These are phyloP conservation scores for Periplaneta americana DNA, from an alignment of 1,140 invertebrate genomes.

Conservation along the genomic window DNA sequence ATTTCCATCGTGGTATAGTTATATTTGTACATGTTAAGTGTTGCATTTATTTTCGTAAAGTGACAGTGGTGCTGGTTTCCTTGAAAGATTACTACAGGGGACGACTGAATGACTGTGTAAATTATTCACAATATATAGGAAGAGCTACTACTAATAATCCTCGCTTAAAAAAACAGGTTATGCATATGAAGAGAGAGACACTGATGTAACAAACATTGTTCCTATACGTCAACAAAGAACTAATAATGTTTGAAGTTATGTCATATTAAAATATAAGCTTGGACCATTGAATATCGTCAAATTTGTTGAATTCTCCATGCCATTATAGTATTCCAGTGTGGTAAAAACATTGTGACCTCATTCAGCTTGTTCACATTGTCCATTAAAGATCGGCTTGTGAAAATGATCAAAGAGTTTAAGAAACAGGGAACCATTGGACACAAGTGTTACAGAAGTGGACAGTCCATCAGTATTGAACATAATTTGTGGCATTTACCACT, in stretches of 20 bases:
- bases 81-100: no score
- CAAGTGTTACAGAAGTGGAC: no score
- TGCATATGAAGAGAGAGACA: neutral
- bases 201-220: neutral
- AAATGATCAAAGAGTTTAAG: neutral
- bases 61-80: neutral
- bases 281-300: neutral
- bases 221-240: neutral
- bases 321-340: neutral
- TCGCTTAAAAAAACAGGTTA: neutral
- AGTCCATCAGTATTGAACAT: neutral
- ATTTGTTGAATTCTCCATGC: neutral
- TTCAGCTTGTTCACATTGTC: neutral
- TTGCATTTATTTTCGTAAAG: neutral
- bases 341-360: neutral
- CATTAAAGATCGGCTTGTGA: neutral
- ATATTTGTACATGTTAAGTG: neutral
- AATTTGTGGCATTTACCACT: neutral
- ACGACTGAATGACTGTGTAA: neutral
- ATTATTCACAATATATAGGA: no score
- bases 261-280: neutral
- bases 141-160: neutral
- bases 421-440: neutral
- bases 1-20: neutral
- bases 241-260: neutral